Evolutionary conservation across 2,113 vertebrate genomes (phyloP).

Genomic region (Vidua macroura): DNA sequence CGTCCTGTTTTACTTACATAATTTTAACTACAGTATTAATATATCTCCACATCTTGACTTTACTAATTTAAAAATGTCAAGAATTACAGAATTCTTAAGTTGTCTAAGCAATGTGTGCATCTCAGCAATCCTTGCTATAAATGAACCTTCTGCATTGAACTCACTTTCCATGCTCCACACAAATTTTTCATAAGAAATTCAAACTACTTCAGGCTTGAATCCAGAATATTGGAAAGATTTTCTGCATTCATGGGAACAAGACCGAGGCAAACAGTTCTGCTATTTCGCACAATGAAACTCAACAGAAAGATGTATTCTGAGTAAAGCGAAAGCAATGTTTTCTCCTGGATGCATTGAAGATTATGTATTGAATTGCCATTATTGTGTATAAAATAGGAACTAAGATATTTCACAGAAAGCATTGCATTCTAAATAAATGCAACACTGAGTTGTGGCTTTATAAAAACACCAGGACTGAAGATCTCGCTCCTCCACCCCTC

Average conservation of each 20-base stretch:
- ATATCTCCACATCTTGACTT: not conserved
- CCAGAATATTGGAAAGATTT: not conserved
- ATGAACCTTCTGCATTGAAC: not conserved
- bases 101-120: not conserved
- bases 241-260: not conserved
- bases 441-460: not conserved
- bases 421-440: not conserved
- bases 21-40: not conserved
- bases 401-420: not conserved
- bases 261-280: not conserved
- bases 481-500: accelerated
- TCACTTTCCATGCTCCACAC: not conserved
- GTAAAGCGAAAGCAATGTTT: not conserved
- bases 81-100: not conserved
- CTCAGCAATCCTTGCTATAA: not conserved
- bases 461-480: not conserved
- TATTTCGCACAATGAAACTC: not conserved
- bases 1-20: not conserved
- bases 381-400: not conserved
- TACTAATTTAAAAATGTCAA: not conserved
- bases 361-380: not conserved
- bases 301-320: not conserved
- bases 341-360: not conserved
- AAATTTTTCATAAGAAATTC: not conserved
- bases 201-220: not conserved